Percentiles rank a stretch among this genome's conserved stretches.
Evolutionary conservation across 2,797 vertebrate genomes (phyloP).

Genomic region (Rhinoraja longicauda): DNA sequence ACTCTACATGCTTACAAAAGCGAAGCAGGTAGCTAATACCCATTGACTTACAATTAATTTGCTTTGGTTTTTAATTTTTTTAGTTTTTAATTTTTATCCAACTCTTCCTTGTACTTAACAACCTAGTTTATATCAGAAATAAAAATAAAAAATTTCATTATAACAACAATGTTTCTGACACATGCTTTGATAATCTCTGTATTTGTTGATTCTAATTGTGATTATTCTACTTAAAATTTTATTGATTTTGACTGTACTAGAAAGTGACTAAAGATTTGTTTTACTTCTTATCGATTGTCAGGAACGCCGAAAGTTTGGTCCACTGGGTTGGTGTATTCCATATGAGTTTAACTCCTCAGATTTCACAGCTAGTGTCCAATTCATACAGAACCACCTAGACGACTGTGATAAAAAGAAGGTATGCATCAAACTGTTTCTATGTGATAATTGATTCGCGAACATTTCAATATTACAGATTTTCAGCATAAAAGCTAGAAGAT

Average conservation of each 20-base stretch:
- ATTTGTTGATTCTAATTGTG: background rate
- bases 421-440: slow-evolving; percentile 26
- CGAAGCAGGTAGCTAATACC: background rate
- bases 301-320: slow-evolving; percentile 65
- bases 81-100: background rate
- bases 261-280: background rate
- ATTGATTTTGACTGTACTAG: background rate
- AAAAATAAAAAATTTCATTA: background rate
- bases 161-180: background rate
- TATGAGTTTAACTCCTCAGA: slow-evolving; percentile 67
- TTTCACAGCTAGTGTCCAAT: slow-evolving; percentile 63
- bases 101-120: background rate
- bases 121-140: background rate
- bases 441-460: background rate
- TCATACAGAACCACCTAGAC: slow-evolving; percentile 65
- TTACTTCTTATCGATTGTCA: slow-evolving; percentile 47
- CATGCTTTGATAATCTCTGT: background rate
- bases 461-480: background rate
- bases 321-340: slow-evolving; percentile 69
- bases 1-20: background rate
- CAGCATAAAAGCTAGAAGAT: background rate
- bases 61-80: background rate
- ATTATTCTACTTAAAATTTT: background rate
- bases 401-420: slow-evolving; percentile 64
- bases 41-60: background rate